A percentile compares a stretch with the other conserved stretches of the same genome.
phyloP scores from a whole-genome alignment of 2,113 vertebrate genomes.

The Phalacrocorax carbo region DNA sequence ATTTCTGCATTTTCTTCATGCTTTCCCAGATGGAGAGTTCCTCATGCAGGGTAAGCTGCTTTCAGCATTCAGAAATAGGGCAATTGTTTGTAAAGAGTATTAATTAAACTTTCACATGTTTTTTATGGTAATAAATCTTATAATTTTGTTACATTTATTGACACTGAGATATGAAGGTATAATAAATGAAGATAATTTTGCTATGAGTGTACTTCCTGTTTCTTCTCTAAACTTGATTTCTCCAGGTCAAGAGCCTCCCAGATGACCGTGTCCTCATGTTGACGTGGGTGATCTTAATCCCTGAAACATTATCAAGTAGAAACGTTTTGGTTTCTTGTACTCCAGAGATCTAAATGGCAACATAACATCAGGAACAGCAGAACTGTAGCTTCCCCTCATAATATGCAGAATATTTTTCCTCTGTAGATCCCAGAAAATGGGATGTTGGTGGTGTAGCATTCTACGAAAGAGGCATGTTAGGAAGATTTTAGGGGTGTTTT shows the following conservation, averaged over 20 bases:
- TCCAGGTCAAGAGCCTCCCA: not conserved
- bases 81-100: not conserved
- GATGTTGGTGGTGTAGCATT: not conserved
- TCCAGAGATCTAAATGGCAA: not conserved
- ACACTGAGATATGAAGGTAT: not conserved
- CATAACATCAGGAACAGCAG: not conserved
- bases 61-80: not conserved
- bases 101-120: not conserved
- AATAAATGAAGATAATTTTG: conserved; percentile 9
- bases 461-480: not conserved
- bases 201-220: not conserved
- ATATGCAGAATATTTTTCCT: not conserved
- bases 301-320: not conserved
- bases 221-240: not conserved
- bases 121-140: conserved; percentile 25
- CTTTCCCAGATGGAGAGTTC: conserved; percentile 84
- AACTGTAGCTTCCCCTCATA: not conserved
- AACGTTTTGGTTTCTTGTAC: not conserved
- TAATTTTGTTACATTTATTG: not conserved
- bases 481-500: not conserved
- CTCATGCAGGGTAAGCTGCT: conserved; percentile 79
- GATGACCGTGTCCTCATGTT: not conserved
- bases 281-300: not conserved
- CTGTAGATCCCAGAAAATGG: not conserved
- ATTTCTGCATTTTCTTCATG: conserved; percentile 82